phyloP scores from a whole-genome alignment of 2,888 invertebrate species.

The Habroteleia sp. region DNA sequence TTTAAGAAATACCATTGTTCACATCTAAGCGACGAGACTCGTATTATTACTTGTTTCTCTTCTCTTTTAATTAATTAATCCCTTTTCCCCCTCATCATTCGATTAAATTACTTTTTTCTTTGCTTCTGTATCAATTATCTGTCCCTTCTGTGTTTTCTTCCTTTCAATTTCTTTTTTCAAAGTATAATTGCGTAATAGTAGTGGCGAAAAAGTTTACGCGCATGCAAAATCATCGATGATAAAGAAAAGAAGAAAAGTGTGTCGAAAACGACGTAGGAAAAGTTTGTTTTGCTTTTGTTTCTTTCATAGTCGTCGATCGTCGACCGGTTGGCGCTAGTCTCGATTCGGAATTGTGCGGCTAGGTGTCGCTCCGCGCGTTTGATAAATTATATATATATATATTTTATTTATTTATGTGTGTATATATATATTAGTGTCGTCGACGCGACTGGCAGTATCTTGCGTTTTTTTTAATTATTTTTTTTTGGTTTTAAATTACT shows the following conservation, averaged over 20 bases:
- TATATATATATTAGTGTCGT: constrained; percentile 67
- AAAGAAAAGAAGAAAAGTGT: constrained; percentile 68
- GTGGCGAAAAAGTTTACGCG: constrained; percentile 73
- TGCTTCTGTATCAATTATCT: constrained; percentile 1
- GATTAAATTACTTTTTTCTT: constrained; percentile 5
- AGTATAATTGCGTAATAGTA: constrained; percentile 52
- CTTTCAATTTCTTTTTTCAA: constrained; percentile 40
- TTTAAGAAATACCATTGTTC: constrained; percentile 68
- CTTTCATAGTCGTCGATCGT: constrained; percentile 8
- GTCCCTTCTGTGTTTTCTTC: constrained; percentile 27
- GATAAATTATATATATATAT: constrained; percentile 40
- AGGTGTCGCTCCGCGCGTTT: constrained; percentile 52
- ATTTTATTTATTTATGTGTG: constrained; percentile 29
- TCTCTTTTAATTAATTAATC: constrained; percentile 28
- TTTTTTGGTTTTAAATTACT: constrained; percentile 46
- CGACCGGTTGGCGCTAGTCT: constrained; percentile 28
- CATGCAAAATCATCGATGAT: constrained; percentile 68
- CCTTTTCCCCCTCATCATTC: constrained; percentile 15
- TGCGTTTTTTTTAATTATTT: no score
- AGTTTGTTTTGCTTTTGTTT: constrained; percentile 31
- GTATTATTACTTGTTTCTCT: constrained; percentile 52
- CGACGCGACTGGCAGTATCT: constrained; percentile 77
- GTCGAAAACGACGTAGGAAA: constrained; percentile 70
- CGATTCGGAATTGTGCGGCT: constrained; percentile 50
- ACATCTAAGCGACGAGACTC: constrained; percentile 65